These are phyloP conservation scores for Suricata suricatta DNA, from an alignment of 2,113 vertebrate species.

Conservation along the genomic window DNA sequence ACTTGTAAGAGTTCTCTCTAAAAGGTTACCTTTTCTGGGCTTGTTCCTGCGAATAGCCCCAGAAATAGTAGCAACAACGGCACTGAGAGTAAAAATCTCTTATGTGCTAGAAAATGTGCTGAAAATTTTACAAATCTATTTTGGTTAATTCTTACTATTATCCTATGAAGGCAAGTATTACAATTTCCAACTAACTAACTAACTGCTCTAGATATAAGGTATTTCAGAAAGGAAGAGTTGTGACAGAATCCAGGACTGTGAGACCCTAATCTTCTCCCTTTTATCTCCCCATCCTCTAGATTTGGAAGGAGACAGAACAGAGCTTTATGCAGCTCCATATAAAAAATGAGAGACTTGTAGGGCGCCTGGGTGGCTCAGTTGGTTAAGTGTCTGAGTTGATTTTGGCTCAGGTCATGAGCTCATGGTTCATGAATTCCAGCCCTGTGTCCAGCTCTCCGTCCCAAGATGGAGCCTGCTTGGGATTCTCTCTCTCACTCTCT, in stretches of 20 bases:
- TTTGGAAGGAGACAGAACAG: not conserved
- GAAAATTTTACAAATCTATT: not conserved
- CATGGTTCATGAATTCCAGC: too few species aligned
- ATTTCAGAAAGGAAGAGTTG: not conserved
- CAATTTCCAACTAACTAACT: slow-evolving; percentile 36
- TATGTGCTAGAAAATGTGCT: not conserved
- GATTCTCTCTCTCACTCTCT: too few species aligned
- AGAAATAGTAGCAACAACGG: not conserved
- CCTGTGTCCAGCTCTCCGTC: too few species aligned
- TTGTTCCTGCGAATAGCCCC: not conserved
- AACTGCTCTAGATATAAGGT: slow-evolving; percentile 1
- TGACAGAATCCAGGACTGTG: not conserved
- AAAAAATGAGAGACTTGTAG: not conserved
- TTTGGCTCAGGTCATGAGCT: too few species aligned
- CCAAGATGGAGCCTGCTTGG: too few species aligned
- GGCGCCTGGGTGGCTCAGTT: too few species aligned
- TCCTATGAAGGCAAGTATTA: not conserved
- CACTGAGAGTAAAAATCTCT: not conserved
- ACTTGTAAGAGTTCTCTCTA: not conserved
- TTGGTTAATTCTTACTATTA: not conserved
- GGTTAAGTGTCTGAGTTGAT: too few species aligned
- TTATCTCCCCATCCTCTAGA: not conserved
- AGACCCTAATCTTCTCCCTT: not conserved
- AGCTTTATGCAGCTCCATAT: not conserved
- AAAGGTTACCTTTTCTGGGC: not conserved